Evolutionary conservation across 2,113 vertebrate species (phyloP).

Genomic region (Daboia siamensis): DNA sequence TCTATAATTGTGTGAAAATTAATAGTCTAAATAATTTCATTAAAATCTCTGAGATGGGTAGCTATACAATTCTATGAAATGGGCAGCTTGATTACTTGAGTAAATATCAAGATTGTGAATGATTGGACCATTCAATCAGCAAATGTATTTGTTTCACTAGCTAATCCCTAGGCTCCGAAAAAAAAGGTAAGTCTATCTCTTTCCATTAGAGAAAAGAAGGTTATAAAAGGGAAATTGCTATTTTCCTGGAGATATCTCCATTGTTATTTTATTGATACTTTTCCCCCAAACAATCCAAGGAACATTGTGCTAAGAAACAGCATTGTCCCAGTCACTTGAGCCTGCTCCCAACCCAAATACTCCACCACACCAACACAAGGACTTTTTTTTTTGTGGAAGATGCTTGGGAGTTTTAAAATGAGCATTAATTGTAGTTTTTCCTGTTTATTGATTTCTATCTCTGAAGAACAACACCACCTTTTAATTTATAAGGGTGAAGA

Average conservation of each 20-base stretch:
- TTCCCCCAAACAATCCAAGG: not conserved
- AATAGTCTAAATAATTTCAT: not conserved
- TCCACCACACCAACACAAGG: not conserved
- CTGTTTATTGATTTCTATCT: not conserved
- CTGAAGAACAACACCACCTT: not conserved
- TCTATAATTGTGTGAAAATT: not conserved
- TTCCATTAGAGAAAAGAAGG: not conserved
- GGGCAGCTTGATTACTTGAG: not conserved
- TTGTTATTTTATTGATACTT: not conserved
- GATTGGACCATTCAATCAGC: not conserved
- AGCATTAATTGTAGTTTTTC: not conserved
- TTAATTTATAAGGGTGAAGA: not conserved
- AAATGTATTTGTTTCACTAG: not conserved
- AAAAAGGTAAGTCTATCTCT: not conserved
- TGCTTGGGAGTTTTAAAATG: not conserved
- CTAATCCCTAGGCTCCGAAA: not conserved
- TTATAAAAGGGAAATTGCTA: not conserved
- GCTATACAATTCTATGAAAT: not conserved
- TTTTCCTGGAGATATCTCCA: not conserved
- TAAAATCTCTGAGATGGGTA: not conserved
- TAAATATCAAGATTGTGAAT: not conserved
- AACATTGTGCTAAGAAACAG: not conserved
- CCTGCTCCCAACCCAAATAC: not conserved
- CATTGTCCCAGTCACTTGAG: not conserved
- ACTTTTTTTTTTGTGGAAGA: not conserved